Conservation (phyloP, 2,113 vertebrate species). For the Varanus salvator region DNA sequence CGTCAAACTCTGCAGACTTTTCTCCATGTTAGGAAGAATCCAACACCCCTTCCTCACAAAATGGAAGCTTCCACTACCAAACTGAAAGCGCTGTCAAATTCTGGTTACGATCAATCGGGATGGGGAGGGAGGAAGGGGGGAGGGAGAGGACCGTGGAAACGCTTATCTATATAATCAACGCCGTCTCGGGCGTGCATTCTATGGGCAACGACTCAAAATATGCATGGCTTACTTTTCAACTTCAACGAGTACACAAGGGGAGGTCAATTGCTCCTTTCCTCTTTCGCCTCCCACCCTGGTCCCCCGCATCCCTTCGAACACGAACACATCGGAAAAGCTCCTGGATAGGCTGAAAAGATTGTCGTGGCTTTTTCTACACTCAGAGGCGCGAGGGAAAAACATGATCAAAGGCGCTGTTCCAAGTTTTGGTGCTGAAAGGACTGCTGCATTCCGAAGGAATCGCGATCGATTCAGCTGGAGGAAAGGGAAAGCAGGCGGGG, state of each 20-base stretch:
- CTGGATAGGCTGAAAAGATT: background rate
- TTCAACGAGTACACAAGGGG: conserved; percentile 49
- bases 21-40: conserved; percentile 87
- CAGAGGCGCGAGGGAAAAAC: background rate
- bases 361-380: background rate
- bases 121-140: conserved; percentile 38
- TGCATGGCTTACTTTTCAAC: conserved; percentile 55
- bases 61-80: conserved; percentile 98
- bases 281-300: background rate
- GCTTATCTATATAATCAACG: background rate
- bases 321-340: background rate
- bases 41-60: conserved; percentile 88
- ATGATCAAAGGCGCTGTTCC: conserved; percentile 71
- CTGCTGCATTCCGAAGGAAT: conserved; percentile 76
- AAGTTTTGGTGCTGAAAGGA: conserved; percentile 72
- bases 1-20: conserved; percentile 94
- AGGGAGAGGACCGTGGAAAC: background rate
- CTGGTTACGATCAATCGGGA: conserved; percentile 65
- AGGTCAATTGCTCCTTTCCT: background rate
- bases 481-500: background rate
- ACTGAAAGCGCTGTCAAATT: conserved; percentile 79
- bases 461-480: conserved; percentile 54
- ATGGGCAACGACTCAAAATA: background rate
- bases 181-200: background rate
- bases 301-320: background rate